phyloP scores from a whole-genome alignment of 2,113 vertebrate genomes.

The Uropsilus gracilis region DNA sequence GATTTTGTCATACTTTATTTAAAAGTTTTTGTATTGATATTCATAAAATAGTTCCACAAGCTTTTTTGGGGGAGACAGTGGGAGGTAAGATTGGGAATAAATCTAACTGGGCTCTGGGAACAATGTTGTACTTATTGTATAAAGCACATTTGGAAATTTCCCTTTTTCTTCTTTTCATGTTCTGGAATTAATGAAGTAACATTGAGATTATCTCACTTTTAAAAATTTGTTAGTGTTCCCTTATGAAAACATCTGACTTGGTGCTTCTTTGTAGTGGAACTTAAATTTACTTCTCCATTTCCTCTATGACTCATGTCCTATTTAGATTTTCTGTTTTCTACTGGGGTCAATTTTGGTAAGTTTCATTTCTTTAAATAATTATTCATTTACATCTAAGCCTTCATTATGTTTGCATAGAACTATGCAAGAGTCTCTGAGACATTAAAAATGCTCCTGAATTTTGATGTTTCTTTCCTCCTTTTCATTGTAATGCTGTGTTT shows the following conservation, averaged over 20 bases:
- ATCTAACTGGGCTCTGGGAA: neutral
- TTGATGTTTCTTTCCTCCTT: constrained; percentile 21
- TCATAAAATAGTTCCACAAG: neutral
- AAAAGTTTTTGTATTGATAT: constrained; percentile 11
- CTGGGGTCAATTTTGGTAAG: constrained; percentile 54
- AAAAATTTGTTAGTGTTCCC: neutral
- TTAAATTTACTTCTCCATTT: constrained; percentile 38
- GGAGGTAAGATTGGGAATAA: neutral
- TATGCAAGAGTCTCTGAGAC: constrained; percentile 12
- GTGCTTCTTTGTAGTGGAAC: neutral
- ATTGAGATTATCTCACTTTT: constrained; percentile 16
- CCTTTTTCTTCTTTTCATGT: neutral
- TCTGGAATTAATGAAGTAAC: neutral
- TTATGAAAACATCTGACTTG: neutral
- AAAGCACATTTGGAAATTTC: constrained; percentile 11
- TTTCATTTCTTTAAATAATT: constrained; percentile 49
- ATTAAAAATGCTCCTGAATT: neutral
- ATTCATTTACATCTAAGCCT: constrained; percentile 35
- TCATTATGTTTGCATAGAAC: constrained; percentile 38
- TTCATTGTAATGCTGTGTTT: neutral
- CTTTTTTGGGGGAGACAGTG: neutral
- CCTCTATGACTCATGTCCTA: neutral
- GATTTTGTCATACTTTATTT: constrained; percentile 43
- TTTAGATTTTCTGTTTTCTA: constrained; percentile 58
- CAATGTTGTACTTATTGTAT: neutral